Conservation (phyloP, 2,797 vertebrate genomes). For the Myotis daubentonii region DNA sequence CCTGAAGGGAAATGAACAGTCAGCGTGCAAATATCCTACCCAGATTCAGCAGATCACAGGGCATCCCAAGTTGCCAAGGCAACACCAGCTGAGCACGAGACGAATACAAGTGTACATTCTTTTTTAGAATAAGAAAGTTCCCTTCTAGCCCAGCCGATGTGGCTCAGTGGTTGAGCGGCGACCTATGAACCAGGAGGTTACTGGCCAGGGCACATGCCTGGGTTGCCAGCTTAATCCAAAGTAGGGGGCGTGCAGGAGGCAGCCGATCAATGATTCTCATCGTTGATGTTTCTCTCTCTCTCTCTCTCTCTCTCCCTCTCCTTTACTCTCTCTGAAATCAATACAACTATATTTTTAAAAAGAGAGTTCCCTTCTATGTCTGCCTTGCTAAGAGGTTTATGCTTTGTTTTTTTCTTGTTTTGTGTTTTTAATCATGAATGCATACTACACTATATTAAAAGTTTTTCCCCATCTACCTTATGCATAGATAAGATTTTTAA, state of each 20-base stretch:
- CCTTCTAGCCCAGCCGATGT: background rate
- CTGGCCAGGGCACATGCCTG: too few relatives aligned
- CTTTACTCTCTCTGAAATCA: too few relatives aligned
- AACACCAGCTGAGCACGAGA: background rate
- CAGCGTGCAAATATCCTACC: background rate
- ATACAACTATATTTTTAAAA: background rate
- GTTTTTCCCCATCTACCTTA: background rate
- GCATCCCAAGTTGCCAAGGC: conserved; percentile 43
- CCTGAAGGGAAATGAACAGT: background rate
- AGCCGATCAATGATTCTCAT: too few relatives aligned
- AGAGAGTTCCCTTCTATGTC: background rate
- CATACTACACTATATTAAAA: background rate
- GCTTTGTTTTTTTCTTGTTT: background rate
- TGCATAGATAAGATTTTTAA: background rate
- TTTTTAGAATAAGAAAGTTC: background rate
- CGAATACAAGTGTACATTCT: background rate
- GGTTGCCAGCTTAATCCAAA: too few relatives aligned
- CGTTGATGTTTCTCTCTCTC: too few relatives aligned
- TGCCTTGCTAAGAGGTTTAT: background rate
- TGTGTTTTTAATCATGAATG: background rate
- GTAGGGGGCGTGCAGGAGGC: too few relatives aligned
- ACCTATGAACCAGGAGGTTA: too few relatives aligned
- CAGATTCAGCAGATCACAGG: background rate
- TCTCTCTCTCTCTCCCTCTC: too few relatives aligned
- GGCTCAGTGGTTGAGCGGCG: too few relatives aligned